Evolutionary conservation across 2,888 invertebrate genomes (phyloP), one percentile per base, ranked within the genome.

Genomic region (Drosophila greeni): DNA sequence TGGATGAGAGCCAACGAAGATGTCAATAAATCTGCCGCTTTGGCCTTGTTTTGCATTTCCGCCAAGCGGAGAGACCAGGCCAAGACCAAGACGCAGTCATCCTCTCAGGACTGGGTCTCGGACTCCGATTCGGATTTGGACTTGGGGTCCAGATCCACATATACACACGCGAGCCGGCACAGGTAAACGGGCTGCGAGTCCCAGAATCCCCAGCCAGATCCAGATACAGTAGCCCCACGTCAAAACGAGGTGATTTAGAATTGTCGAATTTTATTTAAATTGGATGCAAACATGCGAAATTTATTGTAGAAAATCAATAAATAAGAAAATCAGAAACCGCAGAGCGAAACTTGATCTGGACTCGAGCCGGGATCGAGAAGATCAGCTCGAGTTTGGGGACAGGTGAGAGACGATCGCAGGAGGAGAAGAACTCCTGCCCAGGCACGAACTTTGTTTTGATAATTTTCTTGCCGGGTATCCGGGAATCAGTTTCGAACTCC

Each of bases 181-280:
- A 70, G 47, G 45, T 66, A 68, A 56, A 29, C 54, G 33, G 42
- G 52, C 31, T 34, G 66, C 34, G 52, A 65, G 51, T 16, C 42
- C 20, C 40, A 37, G 36, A 24, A 18, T 42, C 33, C 33, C 29
- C 36, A 71, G 57, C 59, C 51, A 73, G 49, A 59, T 69, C 61
- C 64, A 64, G 66, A 75, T 68, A 73, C 85, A 85, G 86, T 86
- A 86, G 86, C 87, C 75, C 83, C 81, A 86, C 78, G 87, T 86
- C 87, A 86, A 87, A 86, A 87, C 78, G 86, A 80, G 85, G 87
- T 88, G 88, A 88, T 89, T 88, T 88, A 88, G 88, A 88, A 87
- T 89, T 88, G 88, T 87, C 86, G 87, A 87, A 86, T 87, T 86
- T 88, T 88, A 88, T 88, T 88, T 88, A 88, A 88, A 88, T 88